Conservation (phyloP, 2,888 invertebrate species). For the Drosophila testacea region DNA sequence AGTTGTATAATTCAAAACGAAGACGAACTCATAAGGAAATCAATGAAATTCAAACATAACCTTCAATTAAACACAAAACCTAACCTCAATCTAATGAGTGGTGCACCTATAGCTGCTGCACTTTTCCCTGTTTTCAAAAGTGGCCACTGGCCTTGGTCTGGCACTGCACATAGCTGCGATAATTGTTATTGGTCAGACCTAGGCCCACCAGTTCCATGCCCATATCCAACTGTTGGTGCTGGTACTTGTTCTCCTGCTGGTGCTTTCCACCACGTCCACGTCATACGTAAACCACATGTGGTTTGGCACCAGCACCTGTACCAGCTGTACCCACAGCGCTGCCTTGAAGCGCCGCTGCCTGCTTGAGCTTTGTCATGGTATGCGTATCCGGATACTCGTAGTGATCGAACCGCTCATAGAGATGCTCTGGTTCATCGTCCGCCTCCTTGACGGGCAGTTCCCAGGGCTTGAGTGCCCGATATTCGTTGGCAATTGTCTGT, state of each 20-base stretch:
- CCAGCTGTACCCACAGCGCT: slow-evolving; percentile 16
- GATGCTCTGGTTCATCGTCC: slow-evolving; percentile 84
- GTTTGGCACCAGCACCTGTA: slow-evolving; percentile 59
- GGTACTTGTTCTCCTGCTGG: slow-evolving; percentile 1
- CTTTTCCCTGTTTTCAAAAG: slow-evolving; percentile 46
- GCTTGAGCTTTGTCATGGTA: slow-evolving; percentile 83
- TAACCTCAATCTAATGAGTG: slow-evolving; percentile 37
- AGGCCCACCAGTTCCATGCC: slow-evolving; percentile 68
- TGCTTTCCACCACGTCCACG: slow-evolving; percentile 78
- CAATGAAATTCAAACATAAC: slow-evolving; percentile 33
- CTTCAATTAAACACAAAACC: slow-evolving; percentile 36
- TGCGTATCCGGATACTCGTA: slow-evolving; percentile 85
- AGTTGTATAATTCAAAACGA: slow-evolving; percentile 39
- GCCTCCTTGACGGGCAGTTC: slow-evolving; percentile 84
- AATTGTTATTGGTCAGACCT: slow-evolving; percentile 74
- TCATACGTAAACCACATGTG: slow-evolving; percentile 86
- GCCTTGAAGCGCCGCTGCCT: slow-evolving; percentile 59
- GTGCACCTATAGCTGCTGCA: slow-evolving; percentile 4
- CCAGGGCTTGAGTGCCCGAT: slow-evolving; percentile 85
- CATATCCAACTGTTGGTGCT: slow-evolving; percentile 26
- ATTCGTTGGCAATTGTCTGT: slow-evolving; percentile 85
- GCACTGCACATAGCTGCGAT: slow-evolving; percentile 70
- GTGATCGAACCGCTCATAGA: slow-evolving; percentile 85
- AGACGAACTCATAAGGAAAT: slow-evolving; percentile 18
- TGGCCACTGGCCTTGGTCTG: slow-evolving; percentile 56